Base-by-base conservation (phyloP, 2,888 invertebrate species). In the Frankliniella intonsa region DNA sequence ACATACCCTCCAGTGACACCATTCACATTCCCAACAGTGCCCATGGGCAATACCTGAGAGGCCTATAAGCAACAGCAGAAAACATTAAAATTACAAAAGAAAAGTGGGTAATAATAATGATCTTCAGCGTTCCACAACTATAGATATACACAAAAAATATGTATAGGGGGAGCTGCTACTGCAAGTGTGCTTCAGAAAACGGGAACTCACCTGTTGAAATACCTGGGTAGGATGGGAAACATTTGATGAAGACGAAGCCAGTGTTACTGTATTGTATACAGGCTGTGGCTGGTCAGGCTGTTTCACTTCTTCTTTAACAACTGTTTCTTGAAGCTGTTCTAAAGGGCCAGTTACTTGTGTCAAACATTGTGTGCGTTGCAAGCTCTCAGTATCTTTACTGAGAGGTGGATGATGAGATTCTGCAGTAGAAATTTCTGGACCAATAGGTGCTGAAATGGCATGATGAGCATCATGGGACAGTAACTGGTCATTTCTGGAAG, bases 271-370 rank as follows among this genome's bases (percentile, higher is more conserved):
- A 62, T n/a, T 12, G 69, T 76, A 25, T 22, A 76, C 62, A 82
- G 50, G 50, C 38, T 82, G 76, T 62, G 69, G 5, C 10, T 82
- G 65, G 19, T 38, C 65, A 50, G 51, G 50, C 51, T 50, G 69
- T 81, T 82, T 81, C 12, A 81, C 22, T 17, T 82, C 62, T 76
- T 50, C 25, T 80, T 69, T 55, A 51, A 62, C 81, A 27, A 83
- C 86, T 81, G 76, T 81, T 19, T 80, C 69, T 7, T 81, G 80
- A 17, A 69, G 81, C 2, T 84, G 84, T n/a, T 87, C 50, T 86
- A 87, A 1, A 84, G 85, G 27, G 86, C 87, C 69, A 87, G 88
- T 8, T 85, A 85, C 84, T 81, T 88, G 89, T n/a, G 87, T 86
- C 3, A 87, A 82, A 19, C 86, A 85, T 25, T 88, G 87, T 81